Evolutionary conservation across 2,113 vertebrate species (phyloP).

Genomic region (Pogonocichla stellata): DNA sequence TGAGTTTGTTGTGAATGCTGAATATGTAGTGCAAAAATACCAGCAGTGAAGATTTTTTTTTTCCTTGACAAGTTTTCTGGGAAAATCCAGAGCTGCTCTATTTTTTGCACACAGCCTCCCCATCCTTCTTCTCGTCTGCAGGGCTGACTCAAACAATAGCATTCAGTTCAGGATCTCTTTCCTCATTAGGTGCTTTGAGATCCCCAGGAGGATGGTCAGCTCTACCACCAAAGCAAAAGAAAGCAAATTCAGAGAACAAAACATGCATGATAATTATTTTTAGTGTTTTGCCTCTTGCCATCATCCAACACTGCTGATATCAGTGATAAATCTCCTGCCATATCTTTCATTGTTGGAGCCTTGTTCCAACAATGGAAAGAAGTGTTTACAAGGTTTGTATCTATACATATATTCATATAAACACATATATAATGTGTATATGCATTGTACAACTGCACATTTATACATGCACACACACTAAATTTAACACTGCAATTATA

Average conservation of each 20-base stretch:
- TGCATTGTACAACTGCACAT: not conserved
- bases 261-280: not conserved
- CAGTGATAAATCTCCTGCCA: not conserved
- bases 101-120: not conserved
- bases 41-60: not conserved
- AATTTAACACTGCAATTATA: not conserved
- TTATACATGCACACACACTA: not conserved
- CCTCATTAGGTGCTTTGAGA: not conserved
- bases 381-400: not conserved
- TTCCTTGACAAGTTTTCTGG: not conserved
- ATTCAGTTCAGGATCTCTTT: not conserved
- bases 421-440: not conserved
- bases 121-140: not conserved
- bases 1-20: not conserved
- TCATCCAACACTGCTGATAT: not conserved
- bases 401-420: not conserved
- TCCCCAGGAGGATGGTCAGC: not conserved
- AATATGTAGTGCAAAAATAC: not conserved
- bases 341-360: not conserved
- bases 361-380: not conserved
- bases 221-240: not conserved
- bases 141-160: not conserved
- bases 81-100: not conserved
- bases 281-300: not conserved
- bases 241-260: not conserved